Conservation (phyloP, 2,888 invertebrate species). For the Scaptomyza flava region DNA sequence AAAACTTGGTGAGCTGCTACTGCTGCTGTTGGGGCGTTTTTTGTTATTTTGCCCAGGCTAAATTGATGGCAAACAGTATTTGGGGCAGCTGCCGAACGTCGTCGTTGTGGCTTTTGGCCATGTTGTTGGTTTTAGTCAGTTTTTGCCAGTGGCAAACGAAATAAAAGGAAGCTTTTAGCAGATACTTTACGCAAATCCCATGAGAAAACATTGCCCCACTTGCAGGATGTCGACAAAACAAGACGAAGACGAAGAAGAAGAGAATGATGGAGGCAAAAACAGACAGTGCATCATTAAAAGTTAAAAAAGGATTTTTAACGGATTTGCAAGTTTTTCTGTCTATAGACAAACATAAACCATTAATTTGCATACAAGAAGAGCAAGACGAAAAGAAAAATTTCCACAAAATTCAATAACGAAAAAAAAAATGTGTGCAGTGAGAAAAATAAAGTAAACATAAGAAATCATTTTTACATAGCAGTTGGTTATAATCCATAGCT, state of each 20-base stretch:
- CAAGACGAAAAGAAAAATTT: conserved; percentile 4
- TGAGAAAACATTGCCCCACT: conserved; percentile 78
- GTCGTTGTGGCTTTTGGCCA: conserved; percentile 56
- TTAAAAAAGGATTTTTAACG: conserved; percentile 78
- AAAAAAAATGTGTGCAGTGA: neutral
- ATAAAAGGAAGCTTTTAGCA: conserved; percentile 78
- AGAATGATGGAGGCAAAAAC: neutral
- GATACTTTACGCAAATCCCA: conserved; percentile 79
- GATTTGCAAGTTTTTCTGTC: conserved; percentile 71
- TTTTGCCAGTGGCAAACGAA: conserved; percentile 48
- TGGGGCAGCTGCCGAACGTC: conserved; percentile 56
- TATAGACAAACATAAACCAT: conserved; percentile 75
- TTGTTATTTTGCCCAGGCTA: conserved; percentile 42
- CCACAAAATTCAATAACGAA: conserved; percentile 4
- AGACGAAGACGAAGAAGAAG: neutral
- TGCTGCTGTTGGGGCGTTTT: neutral
- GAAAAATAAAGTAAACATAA: neutral
- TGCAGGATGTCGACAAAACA: conserved; percentile 22
- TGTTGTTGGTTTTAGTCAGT: conserved; percentile 31
- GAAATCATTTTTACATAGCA: neutral
- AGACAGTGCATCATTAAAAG: conserved; percentile 70
- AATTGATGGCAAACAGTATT: conserved; percentile 74
- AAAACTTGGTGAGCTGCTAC: conserved; percentile 24
- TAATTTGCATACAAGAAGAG: conserved; percentile 67
- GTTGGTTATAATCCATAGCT: neutral